phyloP scores from a whole-genome alignment of 2,113 vertebrate genomes.

The Athene noctua region DNA sequence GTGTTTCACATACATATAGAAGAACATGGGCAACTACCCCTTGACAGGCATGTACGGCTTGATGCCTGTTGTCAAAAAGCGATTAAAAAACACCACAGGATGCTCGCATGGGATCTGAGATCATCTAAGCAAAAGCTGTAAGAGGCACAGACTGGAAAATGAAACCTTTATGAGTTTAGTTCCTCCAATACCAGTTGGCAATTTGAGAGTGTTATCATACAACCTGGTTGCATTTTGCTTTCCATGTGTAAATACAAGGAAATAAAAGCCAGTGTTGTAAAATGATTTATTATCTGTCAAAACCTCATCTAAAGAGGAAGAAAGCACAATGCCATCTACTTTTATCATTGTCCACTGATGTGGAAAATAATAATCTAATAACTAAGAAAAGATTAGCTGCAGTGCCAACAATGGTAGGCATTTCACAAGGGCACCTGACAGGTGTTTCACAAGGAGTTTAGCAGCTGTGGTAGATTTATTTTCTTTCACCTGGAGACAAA shows the following conservation, averaged over 20 bases:
- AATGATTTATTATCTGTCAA: conserved; percentile 39
- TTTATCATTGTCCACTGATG: conserved; percentile 26
- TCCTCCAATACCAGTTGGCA: not conserved
- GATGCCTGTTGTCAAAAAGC: not conserved
- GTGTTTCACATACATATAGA: not conserved
- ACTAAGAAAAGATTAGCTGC: conserved; percentile 27
- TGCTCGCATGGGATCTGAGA: not conserved
- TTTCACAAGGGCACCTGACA: not conserved
- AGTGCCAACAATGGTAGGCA: not conserved
- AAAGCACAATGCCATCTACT: not conserved
- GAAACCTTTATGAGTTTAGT: not conserved
- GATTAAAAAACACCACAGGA: not conserved
- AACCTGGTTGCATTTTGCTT: not conserved
- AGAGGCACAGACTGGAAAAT: not conserved
- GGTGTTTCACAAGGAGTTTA: not conserved
- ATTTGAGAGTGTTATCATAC: not conserved
- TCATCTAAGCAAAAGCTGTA: not conserved
- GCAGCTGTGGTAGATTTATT: not conserved
- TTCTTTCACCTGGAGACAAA: not conserved
- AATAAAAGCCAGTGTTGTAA: not conserved
- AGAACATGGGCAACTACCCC: not conserved
- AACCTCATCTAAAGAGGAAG: not conserved
- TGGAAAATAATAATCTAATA: conserved; percentile 50
- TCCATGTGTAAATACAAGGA: not conserved
- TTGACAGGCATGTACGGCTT: not conserved